Evolutionary conservation across 64 coral and sea anemone species (phyloP).

Genomic region (Montipora sp.): DNA sequence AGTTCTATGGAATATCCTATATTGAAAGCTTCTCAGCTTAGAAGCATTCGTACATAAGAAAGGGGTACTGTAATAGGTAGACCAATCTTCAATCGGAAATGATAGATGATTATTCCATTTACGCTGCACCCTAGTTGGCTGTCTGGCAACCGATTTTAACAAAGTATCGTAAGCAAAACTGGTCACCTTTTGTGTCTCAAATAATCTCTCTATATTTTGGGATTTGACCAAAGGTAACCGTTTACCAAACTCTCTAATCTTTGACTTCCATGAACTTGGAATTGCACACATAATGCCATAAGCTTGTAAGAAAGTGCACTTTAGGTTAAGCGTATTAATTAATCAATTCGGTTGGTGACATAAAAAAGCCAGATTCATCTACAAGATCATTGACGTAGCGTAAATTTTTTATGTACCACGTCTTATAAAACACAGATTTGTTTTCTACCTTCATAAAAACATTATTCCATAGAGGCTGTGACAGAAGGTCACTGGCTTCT

Average conservation of each 20-base stretch:
- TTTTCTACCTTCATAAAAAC: conserved; percentile 46
- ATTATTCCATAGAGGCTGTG: conserved; percentile 42
- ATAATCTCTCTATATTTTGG: neutral
- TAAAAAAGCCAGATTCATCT: neutral
- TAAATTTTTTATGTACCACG: neutral
- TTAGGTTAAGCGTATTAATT: neutral
- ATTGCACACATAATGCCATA: neutral
- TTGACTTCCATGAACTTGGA: conserved; percentile 2
- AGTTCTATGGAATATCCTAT: neutral
- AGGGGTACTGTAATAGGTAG: neutral
- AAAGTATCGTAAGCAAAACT: neutral
- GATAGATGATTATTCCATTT: neutral
- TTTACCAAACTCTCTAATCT: conserved; percentile 9
- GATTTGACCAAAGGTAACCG: conserved; percentile 16
- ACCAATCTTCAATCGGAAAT: neutral
- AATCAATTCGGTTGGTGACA: neutral
- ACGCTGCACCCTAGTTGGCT: neutral
- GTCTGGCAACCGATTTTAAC: neutral
- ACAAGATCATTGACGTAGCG: neutral
- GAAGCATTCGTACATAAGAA: neutral
- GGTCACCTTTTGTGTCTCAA: neutral
- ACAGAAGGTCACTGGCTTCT: conserved; percentile 1
- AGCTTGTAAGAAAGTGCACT: neutral
- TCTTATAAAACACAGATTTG: conserved; percentile 2
- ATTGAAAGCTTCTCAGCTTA: neutral